Evolutionary conservation across 2,797 vertebrate species (phyloP), one percentile per base, ranked within the genome.

Genomic region (Eulemur albifrons): DNA sequence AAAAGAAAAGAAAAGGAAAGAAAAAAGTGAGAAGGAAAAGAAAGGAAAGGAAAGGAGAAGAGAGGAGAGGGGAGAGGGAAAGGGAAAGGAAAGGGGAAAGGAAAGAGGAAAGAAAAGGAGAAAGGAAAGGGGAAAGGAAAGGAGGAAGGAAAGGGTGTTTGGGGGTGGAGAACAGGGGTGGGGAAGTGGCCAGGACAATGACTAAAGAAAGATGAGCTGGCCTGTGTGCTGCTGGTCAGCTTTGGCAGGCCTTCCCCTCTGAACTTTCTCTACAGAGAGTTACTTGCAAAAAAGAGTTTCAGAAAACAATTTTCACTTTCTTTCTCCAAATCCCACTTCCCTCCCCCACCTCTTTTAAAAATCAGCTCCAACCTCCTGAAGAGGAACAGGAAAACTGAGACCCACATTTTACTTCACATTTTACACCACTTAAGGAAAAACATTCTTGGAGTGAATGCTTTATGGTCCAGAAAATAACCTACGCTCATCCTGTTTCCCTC

Each of bases 221-320:
- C 48, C 18, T 27, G 23, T 9, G 1, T 4, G 11, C 17, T n/a
- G 38, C 79, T 25, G 70, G 48, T 35, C 30, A 25, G 25, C 14
- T 57, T 30, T 63, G 87, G 54, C 63, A 75, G 69, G 35, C 40
- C 27, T 35, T n/a, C 54, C 40, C 38, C n/a, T 77, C 30, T 38
- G 57, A 92, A 92, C 81, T 35, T 61, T 70, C 90, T 77, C 75
- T 85, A 50, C 59, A n/a, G 23, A 20, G 95, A 88, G 45, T 76
- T 77, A 40, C 50, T 87, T 94, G 90, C 79, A 83, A 93, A 85
- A 91, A 40, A 67, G 1, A 83, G 50, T 35, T 89, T 96, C 61
- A 85, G 95, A 95, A 97, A 97, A 95, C 61, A 77, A 84, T 96
- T 95, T 96, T 96, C 80, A 95, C 79, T 97, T 89, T 93, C 88